phyloP scores from a whole-genome alignment of 2,113 vertebrate genomes.

The Propithecus coquereli region DNA sequence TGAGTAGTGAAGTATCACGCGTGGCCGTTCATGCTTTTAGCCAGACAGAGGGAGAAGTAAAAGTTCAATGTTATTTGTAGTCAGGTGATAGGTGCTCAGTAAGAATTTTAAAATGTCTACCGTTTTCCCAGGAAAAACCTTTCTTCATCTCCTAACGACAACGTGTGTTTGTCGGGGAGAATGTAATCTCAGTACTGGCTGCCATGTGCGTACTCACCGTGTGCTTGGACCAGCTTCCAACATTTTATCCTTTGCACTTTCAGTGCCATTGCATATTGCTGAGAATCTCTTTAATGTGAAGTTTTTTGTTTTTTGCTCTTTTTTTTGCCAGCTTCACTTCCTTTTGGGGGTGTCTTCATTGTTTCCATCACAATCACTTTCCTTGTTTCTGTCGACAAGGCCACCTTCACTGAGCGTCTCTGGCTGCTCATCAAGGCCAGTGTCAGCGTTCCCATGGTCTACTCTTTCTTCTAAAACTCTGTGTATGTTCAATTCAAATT shows the following conservation, averaged over 20 bases:
- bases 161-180: too few species aligned
- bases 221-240: not conserved
- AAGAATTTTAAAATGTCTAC: not conserved
- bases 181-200: not conserved
- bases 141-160: not conserved
- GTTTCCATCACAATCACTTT: not conserved
- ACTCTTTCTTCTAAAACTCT: not conserved
- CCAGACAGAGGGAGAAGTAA: not conserved
- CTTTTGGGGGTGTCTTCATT: not conserved
- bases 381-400: accelerated
- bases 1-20: not conserved
- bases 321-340: not conserved
- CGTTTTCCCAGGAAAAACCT: not conserved
- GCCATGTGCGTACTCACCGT: accelerated
- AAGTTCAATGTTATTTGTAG: not conserved
- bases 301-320: too few species aligned
- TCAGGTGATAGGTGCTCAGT: not conserved
- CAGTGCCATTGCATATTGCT: not conserved
- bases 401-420: accelerated
- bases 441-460: accelerated
- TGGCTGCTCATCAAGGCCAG: too few species aligned
- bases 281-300: not conserved
- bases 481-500: not conserved
- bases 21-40: accelerated
- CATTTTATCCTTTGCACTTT: not conserved